phyloP scores from a whole-genome alignment of 2,113 vertebrate species.

The Daubentonia madagascariensis region DNA sequence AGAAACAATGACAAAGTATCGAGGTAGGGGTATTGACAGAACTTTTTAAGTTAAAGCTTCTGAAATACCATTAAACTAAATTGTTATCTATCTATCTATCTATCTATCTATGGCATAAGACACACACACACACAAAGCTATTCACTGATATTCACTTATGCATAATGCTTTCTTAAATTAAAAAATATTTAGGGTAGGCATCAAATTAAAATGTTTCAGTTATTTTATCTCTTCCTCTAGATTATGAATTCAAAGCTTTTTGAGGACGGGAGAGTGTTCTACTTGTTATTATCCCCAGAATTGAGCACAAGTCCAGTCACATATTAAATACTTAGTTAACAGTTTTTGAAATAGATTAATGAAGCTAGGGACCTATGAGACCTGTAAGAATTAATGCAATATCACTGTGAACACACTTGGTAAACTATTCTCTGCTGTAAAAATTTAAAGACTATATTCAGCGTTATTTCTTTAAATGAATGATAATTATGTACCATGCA shows the following conservation, averaged over 20 bases:
- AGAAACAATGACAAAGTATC: not conserved
- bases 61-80: not conserved
- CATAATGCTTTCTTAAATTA: not conserved
- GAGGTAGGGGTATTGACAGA: not conserved
- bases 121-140: not conserved
- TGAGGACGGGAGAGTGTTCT: not conserved
- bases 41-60: not conserved
- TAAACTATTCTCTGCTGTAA: not conserved
- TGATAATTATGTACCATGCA: not conserved
- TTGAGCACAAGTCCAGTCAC: not conserved
- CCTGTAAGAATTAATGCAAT: not conserved
- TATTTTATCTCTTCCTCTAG: not conserved
- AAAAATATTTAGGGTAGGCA: not conserved
- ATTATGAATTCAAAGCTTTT: not conserved
- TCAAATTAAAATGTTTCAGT: not conserved
- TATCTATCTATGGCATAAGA: not conserved
- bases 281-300: not conserved
- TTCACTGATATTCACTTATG: not conserved
- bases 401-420: not conserved
- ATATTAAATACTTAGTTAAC: not conserved
- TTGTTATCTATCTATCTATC: not conserved
- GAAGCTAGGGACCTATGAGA: not conserved
- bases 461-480: not conserved
- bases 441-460: not conserved
- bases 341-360: not conserved